Conservation (phyloP, 2,113 vertebrate species). For the Seriola rivoliana region DNA sequence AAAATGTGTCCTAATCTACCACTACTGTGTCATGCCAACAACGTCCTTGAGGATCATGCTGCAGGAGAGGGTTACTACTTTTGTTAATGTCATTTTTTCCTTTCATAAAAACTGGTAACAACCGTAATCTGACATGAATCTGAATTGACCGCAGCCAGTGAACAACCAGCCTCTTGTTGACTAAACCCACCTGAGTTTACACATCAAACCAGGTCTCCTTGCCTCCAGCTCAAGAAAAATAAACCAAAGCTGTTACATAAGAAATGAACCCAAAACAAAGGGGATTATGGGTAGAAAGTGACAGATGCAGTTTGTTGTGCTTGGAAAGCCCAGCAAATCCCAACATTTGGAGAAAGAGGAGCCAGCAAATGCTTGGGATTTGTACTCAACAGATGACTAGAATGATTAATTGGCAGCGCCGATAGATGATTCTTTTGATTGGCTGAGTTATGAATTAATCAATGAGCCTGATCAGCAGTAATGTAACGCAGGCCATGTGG, state of each 20-base stretch:
- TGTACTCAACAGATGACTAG: slow-evolving; percentile 47
- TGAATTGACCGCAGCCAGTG: background rate
- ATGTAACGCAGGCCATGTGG: background rate
- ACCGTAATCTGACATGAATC: background rate
- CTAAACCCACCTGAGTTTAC: background rate
- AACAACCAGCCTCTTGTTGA: background rate
- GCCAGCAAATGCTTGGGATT: slow-evolving; percentile 46
- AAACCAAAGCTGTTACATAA: background rate
- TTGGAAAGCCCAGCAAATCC: slow-evolving; percentile 28
- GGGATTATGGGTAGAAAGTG: slow-evolving; percentile 42
- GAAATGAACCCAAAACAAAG: slow-evolving; percentile 23
- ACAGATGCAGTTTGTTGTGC: slow-evolving; percentile 49
- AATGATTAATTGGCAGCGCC: slow-evolving; percentile 36
- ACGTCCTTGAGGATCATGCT: too few species aligned
- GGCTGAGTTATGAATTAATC: slow-evolving; percentile 16
- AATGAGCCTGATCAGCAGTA: background rate
- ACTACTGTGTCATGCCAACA: too few species aligned
- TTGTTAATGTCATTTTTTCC: too few species aligned
- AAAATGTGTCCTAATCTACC: too few species aligned
- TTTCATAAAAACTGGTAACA: too few species aligned
- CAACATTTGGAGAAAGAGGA: slow-evolving; percentile 34
- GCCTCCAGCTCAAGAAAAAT: background rate
- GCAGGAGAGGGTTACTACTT: too few species aligned
- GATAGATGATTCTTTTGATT: slow-evolving; percentile 6
- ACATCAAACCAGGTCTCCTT: background rate